Percentiles rank a stretch among this genome's conserved stretches.
Evolutionary conservation across 2,797 vertebrate species (phyloP).

Genomic region (Onychomys leucogaster): DNA sequence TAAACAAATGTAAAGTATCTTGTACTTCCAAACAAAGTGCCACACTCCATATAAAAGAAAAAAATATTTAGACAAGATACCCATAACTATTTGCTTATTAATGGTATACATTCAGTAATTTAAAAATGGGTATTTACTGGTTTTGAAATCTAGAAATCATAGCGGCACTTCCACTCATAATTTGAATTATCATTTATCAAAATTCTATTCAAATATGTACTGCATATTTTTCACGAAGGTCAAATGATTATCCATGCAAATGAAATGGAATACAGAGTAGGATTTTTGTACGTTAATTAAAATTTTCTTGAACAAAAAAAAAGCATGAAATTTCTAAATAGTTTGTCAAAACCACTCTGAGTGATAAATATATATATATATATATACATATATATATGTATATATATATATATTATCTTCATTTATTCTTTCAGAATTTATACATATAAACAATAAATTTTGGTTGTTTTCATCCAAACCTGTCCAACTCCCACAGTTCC

Average conservation of each 20-base stretch:
- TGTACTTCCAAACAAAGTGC: not conserved
- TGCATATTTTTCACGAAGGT: not conserved
- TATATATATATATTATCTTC: not conserved
- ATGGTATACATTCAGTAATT: not conserved
- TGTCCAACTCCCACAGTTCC: accelerated
- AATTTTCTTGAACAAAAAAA: not conserved
- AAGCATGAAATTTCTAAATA: not conserved
- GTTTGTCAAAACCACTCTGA: not conserved
- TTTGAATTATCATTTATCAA: not conserved
- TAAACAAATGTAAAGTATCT: not conserved
- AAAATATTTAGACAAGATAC: not conserved
- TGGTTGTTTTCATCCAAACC: not conserved
- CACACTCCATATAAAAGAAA: not conserved
- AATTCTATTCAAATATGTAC: not conserved
- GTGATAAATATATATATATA: not conserved
- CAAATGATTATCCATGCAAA: not conserved
- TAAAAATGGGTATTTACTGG: not conserved
- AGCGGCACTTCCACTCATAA: not conserved
- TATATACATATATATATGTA: not conserved
- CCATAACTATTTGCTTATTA: not conserved
- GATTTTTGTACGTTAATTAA: not conserved
- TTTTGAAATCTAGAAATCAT: not conserved
- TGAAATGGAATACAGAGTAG: not conserved
- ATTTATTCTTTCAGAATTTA: not conserved
- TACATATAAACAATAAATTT: not conserved